Base-by-base conservation (phyloP, 2,797 vertebrate genomes). In the Spea hammondii region DNA sequence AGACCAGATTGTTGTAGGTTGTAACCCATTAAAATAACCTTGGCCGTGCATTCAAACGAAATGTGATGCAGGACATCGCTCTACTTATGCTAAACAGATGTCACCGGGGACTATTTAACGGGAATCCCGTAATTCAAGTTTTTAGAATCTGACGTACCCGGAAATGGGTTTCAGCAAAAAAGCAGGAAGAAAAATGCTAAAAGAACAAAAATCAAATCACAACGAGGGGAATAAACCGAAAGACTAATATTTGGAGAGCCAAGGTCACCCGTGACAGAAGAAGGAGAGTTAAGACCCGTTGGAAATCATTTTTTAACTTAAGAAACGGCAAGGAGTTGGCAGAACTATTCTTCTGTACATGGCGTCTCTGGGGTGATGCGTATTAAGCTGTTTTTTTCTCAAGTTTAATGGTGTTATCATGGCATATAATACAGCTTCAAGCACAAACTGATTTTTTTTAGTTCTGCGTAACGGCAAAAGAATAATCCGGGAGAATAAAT, bases 321-420 rank as follows among this genome's bases (percentile, higher is more conserved):
- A 85, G 85, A 85, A 86, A 90, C 86, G 83, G 83, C 62, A 82
- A 83, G 32, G 5, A 11, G 72, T 79, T 89, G 90, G 90, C 85
- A 86, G 81, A 82, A 32, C 32, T 32, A 32, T 73, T 74, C 48
- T 55, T 85, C 83, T 48, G 84, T 8, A 60, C 76, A 80, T 85
- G 83, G 88, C 84, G 32, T 87, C 90, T 88, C 88, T 81, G 77
- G 89, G 89, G 88, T 80, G 79, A 87, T 88, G 79, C 83, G 86
- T 83, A 85, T 88, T 86, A 85, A 85, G 86, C 46, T 83, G 80
- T 86, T 79, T 87, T 87, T 89, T 88, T 87, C 85, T 86, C 79
- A 83, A 81, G 65, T 57, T 82, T 86, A 83, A 83, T 86, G 72
- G 51, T 4, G 47, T 85, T 89, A 87, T 84, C 66, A 45, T 82